These are phyloP conservation scores for Drosophila koepferae DNA, from an alignment of 2,888 invertebrate species.

Conservation along the genomic window DNA sequence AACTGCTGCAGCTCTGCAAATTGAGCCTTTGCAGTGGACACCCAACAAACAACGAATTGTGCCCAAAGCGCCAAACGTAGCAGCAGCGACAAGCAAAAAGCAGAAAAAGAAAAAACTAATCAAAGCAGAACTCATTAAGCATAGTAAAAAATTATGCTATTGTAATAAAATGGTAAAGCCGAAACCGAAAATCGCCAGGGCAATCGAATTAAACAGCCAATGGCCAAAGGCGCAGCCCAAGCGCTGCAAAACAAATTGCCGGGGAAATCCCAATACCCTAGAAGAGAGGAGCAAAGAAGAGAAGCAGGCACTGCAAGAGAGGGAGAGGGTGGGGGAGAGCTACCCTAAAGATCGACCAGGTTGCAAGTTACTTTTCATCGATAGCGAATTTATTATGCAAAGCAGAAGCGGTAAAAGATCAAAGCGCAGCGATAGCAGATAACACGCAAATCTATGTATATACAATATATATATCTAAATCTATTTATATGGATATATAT, in stretches of 20 bases:
- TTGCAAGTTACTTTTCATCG: conserved; percentile 77
- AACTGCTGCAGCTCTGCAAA: conserved; percentile 36
- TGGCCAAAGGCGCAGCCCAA: conserved; percentile 60
- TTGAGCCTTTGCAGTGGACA: conserved; percentile 64
- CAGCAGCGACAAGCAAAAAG: conserved; percentile 24
- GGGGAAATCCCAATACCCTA: conserved; percentile 69
- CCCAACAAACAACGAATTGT: conserved; percentile 68
- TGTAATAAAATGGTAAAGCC: conserved; percentile 77
- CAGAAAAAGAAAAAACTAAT: conserved; percentile 72
- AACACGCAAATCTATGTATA: conserved; percentile 54
- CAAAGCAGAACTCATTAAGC: conserved; percentile 79
- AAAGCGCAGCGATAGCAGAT: conserved; percentile 79
- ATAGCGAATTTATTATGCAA: conserved; percentile 80
- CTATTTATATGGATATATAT: background rate
- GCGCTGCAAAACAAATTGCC: conserved; percentile 72
- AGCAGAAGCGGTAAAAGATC: conserved; percentile 80
- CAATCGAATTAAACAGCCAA: conserved; percentile 79
- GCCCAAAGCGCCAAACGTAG: conserved; percentile 48
- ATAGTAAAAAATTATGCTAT: conserved; percentile 79
- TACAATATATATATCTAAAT: background rate
- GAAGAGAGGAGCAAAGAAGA: background rate
- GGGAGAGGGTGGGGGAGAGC: background rate
- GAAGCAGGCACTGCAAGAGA: too few species aligned
- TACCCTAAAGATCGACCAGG: conserved; percentile 45
- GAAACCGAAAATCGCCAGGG: conserved; percentile 71